Evolutionary conservation across 2,797 vertebrate genomes (phyloP).

Genomic region (Vultur gryphus): DNA sequence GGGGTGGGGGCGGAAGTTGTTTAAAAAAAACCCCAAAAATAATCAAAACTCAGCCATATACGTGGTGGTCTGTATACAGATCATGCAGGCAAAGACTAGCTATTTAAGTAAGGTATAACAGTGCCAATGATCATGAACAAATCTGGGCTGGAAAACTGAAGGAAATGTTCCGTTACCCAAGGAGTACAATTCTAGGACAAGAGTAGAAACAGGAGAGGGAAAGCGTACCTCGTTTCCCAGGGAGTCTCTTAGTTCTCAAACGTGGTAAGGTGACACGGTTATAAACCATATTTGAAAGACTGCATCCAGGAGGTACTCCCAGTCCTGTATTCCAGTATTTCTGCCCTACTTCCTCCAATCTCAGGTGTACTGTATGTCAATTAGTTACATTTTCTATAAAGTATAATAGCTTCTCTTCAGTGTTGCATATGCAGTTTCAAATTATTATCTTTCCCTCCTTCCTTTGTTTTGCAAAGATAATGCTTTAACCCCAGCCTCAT

Average conservation of each 20-base stretch:
- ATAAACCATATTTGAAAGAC: accelerated
- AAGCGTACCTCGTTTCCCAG: not conserved
- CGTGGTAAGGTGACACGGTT: too few relatives aligned
- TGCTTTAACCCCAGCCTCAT: not conserved
- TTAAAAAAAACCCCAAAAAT: not conserved
- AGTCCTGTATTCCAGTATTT: not conserved
- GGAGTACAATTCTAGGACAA: not conserved
- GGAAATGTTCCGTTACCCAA: not conserved
- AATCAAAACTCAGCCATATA: not conserved
- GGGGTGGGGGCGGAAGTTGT: not conserved
- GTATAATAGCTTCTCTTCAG: not conserved
- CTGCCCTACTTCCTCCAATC: not conserved
- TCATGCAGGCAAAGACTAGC: not conserved
- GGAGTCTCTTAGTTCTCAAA: too few relatives aligned
- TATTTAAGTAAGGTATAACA: not conserved
- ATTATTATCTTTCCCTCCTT: not conserved
- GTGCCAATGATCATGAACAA: not conserved
- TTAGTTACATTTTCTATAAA: not conserved
- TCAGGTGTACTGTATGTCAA: not conserved
- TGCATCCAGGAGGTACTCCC: not conserved
- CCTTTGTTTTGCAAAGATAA: not conserved
- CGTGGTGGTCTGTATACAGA: not conserved
- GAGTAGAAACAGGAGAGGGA: not conserved
- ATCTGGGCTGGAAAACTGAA: not conserved
- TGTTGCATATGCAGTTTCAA: not conserved